These are phyloP conservation scores for Bradypodion ventrale DNA, from an alignment of 2,797 vertebrate species.

Conservation along the genomic window DNA sequence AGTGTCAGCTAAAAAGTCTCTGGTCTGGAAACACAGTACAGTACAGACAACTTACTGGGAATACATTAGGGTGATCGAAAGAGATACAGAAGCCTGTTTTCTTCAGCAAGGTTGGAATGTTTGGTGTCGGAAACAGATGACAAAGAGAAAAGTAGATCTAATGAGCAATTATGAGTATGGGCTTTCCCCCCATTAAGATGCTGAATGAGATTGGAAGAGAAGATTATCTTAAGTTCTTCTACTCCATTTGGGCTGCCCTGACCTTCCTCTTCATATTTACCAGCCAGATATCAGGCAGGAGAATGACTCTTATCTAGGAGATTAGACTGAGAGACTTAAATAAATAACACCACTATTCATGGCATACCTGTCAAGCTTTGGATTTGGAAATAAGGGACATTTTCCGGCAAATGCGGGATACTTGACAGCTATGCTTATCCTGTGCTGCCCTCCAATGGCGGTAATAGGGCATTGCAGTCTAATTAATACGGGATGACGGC, in stretches of 20 bases:
- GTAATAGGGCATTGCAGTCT: too few species aligned
- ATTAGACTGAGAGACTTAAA: background rate
- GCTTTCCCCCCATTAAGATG: background rate
- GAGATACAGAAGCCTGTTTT: background rate
- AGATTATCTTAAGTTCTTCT: background rate
- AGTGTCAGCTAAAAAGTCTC: background rate
- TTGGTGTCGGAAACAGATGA: background rate
- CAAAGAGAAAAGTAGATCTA: background rate
- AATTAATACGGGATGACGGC: too few species aligned
- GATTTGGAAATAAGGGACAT: too few species aligned
- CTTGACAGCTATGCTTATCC: too few species aligned
- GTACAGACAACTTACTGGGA: background rate
- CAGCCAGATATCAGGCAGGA: background rate
- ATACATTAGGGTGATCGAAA: background rate
- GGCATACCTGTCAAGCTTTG: too few species aligned
- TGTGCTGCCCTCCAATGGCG: too few species aligned
- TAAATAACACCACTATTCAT: background rate
- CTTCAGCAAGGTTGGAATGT: background rate
- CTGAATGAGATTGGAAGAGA: background rate
- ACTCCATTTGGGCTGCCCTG: background rate
- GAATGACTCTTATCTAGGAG: background rate
- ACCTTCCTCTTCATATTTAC: background rate
- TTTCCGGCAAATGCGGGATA: too few species aligned
- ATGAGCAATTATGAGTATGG: background rate
- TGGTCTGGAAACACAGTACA: background rate